Evolutionary conservation across 2,797 vertebrate species (phyloP).

Genomic region (Crocodylus rhombifer): DNA sequence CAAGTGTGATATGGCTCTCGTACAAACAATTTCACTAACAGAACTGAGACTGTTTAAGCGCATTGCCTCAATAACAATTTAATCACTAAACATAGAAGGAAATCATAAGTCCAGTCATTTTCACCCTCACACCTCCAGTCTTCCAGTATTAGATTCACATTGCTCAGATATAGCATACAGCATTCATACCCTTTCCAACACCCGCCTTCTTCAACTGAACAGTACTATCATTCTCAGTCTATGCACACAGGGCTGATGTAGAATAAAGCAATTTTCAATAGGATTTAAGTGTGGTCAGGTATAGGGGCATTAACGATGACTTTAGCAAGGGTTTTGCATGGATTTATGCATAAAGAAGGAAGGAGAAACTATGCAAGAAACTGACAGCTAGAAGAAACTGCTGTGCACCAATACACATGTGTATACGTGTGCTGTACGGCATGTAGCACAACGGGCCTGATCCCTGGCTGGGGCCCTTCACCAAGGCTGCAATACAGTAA

Average conservation of each 20-base stretch:
- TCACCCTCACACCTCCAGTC: not conserved
- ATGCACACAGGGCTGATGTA: not conserved
- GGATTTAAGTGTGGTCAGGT: not conserved
- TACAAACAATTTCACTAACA: not conserved
- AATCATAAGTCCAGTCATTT: not conserved
- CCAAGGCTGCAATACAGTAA: not conserved
- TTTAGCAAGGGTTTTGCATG: rapidly evolving
- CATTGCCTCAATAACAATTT: not conserved
- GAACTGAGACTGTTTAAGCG: constrained; percentile 18
- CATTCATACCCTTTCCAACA: not conserved
- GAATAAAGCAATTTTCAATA: not conserved
- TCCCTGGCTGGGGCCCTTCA: not conserved
- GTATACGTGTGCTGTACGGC: not conserved
- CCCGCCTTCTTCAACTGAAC: not conserved
- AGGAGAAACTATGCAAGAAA: not conserved
- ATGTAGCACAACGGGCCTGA: not conserved
- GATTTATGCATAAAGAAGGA: not conserved
- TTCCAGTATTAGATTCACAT: not conserved
- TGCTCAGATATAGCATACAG: not conserved
- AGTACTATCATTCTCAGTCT: not conserved
- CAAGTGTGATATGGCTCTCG: not conserved
- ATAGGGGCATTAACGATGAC: not conserved
- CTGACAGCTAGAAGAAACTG: not conserved
- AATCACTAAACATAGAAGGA: not conserved
- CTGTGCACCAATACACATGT: too few relatives aligned